phyloP scores from a whole-genome alignment of 2,113 vertebrate genomes.

The Pseudolaguvia tuberculata region DNA sequence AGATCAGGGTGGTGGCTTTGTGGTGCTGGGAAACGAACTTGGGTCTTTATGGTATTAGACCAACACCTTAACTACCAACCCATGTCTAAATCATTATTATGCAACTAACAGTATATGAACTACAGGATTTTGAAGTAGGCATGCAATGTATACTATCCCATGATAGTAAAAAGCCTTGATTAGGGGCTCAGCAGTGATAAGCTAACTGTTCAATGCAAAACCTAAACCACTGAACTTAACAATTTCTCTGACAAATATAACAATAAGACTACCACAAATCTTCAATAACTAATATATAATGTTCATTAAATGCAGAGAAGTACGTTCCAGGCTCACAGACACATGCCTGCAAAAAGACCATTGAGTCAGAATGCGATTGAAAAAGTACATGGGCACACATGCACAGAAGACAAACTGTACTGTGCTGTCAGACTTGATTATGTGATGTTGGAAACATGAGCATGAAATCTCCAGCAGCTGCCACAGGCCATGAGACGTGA shows the following conservation, averaged over 20 bases:
- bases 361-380: neutral
- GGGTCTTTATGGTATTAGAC: too few relatives aligned
- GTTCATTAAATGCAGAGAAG: neutral
- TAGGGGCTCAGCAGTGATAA: too few relatives aligned
- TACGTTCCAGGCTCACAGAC: neutral
- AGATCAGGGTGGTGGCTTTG: too few relatives aligned
- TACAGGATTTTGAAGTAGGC: too few relatives aligned
- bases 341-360: neutral
- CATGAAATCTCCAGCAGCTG: slow-evolving; percentile 61
- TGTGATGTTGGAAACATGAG: slow-evolving; percentile 51
- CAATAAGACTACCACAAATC: slow-evolving; percentile 11
- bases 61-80: too few relatives aligned
- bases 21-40: too few relatives aligned
- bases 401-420: slow-evolving; percentile 49
- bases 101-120: too few relatives aligned
- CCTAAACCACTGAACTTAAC: neutral
- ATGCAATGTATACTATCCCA: too few relatives aligned
- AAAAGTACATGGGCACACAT: slow-evolving; percentile 24
- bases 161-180: too few relatives aligned
- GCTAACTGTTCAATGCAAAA: too few relatives aligned
- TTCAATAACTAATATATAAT: neutral
- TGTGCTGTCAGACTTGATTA: slow-evolving; percentile 61
- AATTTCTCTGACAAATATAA: neutral
- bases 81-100: too few relatives aligned
- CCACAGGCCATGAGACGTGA: slow-evolving; percentile 49